Percentiles rank a stretch among this genome's conserved stretches.
Evolutionary conservation across 2,113 vertebrate genomes (phyloP).

Genomic region (Anolis carolinensis): DNA sequence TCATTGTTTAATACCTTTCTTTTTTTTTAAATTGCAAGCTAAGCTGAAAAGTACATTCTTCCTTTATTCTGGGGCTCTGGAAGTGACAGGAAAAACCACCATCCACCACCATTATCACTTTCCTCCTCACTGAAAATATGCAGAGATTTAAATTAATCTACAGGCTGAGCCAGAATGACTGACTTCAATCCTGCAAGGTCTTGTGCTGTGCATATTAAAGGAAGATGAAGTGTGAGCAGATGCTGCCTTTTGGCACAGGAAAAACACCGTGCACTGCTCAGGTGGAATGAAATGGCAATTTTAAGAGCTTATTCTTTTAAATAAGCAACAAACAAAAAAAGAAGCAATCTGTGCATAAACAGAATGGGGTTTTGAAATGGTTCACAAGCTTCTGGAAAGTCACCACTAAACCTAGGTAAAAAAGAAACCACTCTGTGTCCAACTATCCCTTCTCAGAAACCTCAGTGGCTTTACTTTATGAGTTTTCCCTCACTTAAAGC

Average conservation of each 20-base stretch:
- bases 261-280: not conserved
- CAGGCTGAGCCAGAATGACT: not conserved
- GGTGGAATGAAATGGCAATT: not conserved
- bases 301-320: not conserved
- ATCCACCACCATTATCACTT: not conserved
- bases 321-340: not conserved
- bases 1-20: not conserved
- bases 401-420: not conserved
- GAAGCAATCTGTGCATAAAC: not conserved
- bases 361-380: not conserved
- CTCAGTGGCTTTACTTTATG: too few species aligned
- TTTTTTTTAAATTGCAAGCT: not conserved
- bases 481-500: too few species aligned
- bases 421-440: too few species aligned
- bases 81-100: conserved; percentile 10
- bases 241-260: not conserved
- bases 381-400: not conserved
- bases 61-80: not conserved
- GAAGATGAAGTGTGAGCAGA: not conserved
- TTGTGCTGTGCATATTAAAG: not conserved
- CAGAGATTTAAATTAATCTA: not conserved
- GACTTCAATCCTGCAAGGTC: not conserved
- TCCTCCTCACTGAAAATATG: not conserved
- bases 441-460: too few species aligned
- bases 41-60: conserved; percentile 4